Percentiles rank a stretch among this genome's conserved stretches.
Conservation (phyloP, 2,113 vertebrate species). For the Ceuthmochares aereus region DNA sequence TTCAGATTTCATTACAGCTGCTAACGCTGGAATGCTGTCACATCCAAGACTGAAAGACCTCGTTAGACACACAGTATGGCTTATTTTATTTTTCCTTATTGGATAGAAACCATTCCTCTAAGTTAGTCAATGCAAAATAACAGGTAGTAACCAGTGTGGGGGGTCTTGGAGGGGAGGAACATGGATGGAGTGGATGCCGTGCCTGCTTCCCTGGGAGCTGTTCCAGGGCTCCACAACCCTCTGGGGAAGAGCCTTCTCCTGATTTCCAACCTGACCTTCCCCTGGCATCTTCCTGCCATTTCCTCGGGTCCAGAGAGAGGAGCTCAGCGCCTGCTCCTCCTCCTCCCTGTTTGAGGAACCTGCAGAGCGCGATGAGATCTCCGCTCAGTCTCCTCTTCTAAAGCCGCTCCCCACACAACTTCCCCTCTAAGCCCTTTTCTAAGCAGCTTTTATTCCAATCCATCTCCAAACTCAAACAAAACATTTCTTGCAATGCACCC, state of each 20-base stretch:
- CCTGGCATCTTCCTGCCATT: too few relatives aligned
- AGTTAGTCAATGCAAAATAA: not conserved
- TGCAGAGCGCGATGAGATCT: too few relatives aligned
- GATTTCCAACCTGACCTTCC: too few relatives aligned
- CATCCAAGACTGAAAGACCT: not conserved
- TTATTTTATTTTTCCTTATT: not conserved
- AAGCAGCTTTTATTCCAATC: not conserved
- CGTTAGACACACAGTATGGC: not conserved
- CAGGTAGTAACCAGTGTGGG: not conserved
- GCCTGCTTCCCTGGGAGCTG: too few relatives aligned
- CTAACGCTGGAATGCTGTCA: not conserved
- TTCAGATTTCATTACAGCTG: not conserved
- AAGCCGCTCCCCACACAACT: too few relatives aligned
- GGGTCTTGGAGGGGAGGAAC: not conserved
- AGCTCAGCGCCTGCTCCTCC: too few relatives aligned
- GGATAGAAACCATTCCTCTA: not conserved
- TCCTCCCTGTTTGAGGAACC: too few relatives aligned
- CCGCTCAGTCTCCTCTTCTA: too few relatives aligned
- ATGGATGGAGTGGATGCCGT: not conserved
- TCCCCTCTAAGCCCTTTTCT: not conserved
- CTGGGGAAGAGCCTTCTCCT: too few relatives aligned
- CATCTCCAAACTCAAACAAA: slow-evolving; percentile 1
- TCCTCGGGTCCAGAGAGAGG: too few relatives aligned
- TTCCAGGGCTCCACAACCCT: too few relatives aligned
- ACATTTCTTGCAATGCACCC: not conserved